Evolutionary conservation across 1,140 invertebrate species (phyloP).

Genomic region (Melanaphis sacchari): DNA sequence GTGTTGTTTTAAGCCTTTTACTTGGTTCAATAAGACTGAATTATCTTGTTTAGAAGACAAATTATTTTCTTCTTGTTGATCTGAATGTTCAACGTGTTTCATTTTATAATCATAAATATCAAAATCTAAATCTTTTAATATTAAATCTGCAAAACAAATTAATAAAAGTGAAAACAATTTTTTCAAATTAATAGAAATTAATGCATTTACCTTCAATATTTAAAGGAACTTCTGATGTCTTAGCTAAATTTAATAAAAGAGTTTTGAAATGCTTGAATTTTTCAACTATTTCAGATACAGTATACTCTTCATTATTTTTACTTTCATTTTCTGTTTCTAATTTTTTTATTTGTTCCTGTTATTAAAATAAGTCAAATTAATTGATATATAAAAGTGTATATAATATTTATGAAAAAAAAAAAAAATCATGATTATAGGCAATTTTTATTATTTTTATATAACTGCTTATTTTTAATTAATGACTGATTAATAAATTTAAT

Average conservation of each 20-base stretch:
- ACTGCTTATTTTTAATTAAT: neutral
- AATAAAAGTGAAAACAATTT: neutral
- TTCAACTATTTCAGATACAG: slow-evolving; percentile 52
- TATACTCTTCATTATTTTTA: slow-evolving; percentile 16
- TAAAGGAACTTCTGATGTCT: slow-evolving; percentile 53
- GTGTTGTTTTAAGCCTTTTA: slow-evolving; percentile 43
- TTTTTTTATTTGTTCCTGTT: slow-evolving; percentile 48
- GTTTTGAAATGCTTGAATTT: slow-evolving; percentile 48
- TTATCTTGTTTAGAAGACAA: slow-evolving; percentile 5
- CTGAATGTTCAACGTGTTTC: slow-evolving; percentile 10
- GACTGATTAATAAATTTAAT: no score
- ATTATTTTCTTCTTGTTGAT: slow-evolving; percentile 23
- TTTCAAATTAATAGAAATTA: neutral
- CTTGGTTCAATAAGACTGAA: slow-evolving; percentile 21
- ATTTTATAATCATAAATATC: slow-evolving; percentile 26
- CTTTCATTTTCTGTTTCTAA: slow-evolving; percentile 39
- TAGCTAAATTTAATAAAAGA: slow-evolving; percentile 56
- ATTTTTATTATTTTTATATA: no score
- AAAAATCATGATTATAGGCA: neutral
- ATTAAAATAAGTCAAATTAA: slow-evolving; percentile 26
- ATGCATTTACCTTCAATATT: slow-evolving; percentile 44
- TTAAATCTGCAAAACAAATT: slow-evolving; percentile 41
- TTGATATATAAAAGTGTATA: neutral
- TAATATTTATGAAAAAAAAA: no score
- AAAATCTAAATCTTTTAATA: slow-evolving; percentile 47